Evolutionary conservation across 2,888 invertebrate genomes (phyloP), one percentile per base, ranked within the genome.

Genomic region (Sesia bembeciformis): DNA sequence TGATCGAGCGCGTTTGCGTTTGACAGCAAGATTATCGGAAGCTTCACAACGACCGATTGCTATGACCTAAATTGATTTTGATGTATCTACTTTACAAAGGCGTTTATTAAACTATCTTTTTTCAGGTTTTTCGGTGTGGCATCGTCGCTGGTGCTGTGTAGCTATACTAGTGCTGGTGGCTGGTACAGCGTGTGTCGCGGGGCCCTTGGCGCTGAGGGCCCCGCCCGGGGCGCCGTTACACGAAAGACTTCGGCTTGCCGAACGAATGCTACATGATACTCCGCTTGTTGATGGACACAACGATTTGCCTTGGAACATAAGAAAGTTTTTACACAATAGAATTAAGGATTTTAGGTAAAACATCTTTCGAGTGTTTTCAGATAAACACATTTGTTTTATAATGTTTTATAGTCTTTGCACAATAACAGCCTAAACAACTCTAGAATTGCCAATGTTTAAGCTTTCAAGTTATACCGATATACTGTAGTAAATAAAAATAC

Each of bases 251-350:
- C 93, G 94, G 66, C 92, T 94, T 57, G 94, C 94, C 6, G 92
- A 93, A 57, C 91, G 94, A 62, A 90, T 95, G 40, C 88, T 95
- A 59, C 93, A 94, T 75, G 94, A 94, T 87, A 94, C 94, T 65
- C 95, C 95, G 63, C 92, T 95, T 65, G 92, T 95, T 66, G 95
- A 95, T 81, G 96, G 96, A 63, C 96, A 97, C 91, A 97, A 97
- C 87, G 97, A 97, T 82, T 90, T 96, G 62, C 96, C 96, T 7
- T 96, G 96, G 96, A 96, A 96, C 84, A 95, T 97, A 79, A 91
- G 96, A 64, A 96, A 96, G 86, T 96, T 96, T 87, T 91, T 96
- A 78, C 96, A 96, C 84, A 96, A 96, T 84, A 94, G 94, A 78
- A 93, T 97, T 67, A 94, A 94, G 79, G 95, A 95, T 79, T 95